Evolutionary conservation across 2,113 vertebrate species (phyloP), one percentile per base, ranked within the genome.

Genomic region (Pteronura brasiliensis): DNA sequence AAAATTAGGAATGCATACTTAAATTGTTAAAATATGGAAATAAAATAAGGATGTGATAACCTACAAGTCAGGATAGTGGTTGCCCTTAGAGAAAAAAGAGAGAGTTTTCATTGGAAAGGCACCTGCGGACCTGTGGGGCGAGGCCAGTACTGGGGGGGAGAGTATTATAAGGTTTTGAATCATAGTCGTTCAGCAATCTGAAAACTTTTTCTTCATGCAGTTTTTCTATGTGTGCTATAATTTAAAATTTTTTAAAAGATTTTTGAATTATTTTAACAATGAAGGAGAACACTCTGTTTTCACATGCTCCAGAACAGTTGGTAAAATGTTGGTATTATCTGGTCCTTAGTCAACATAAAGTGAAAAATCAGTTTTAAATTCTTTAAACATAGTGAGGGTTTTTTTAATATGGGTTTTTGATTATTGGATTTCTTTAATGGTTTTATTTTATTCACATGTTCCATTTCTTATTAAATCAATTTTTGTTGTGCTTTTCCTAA

Each of bases 361-460:
- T 65, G 23, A 92, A 88, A 95, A 25, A 69, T 23, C 17, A 92
- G 27, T 80, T 86, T 93, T 52, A 52, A 81, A 86, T 23, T 80
- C 27, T 77, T 25, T 44, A 21, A 85, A 80, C 34, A 55, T 79
- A 10, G n/a, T 71, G 49, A 20, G 6, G 5, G 7, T 39, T 72
- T 76, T 14, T 52, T 14, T 17, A 31, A 84, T 27, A 55, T 65
- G 10, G 14, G 13, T 18, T 9, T 84, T 90, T 69, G 27, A 55
- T 55, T 44, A 39, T 11, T 83, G 39, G 18, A 29, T 81, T 49
- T 69, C 39, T 34, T 44, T 31, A 86, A 65, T 83, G 47, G 23
- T 82, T 96, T 47, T 34, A 87, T 79, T 93, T 59, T 23, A 85
- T 39, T 91, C 49, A 67, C 7, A n/a, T 67, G 74, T 59, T 67